Evolutionary conservation across 53 echinoderm and acorn worm species (phyloP), one percentile per base, ranked within the genome.

Genomic region (Astropecten irregularis): DNA sequence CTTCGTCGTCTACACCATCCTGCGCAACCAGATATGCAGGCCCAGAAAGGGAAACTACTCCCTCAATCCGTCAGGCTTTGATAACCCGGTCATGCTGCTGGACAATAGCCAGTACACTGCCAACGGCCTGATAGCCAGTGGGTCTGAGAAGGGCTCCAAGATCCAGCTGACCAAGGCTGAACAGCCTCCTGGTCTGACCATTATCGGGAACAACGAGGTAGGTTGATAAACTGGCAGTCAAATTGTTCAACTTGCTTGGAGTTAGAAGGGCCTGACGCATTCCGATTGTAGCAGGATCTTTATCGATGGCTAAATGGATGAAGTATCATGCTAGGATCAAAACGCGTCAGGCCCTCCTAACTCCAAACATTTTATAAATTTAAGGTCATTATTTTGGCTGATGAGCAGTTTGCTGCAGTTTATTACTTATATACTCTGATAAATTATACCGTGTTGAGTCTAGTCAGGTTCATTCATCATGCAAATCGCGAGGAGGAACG

Each of bases 21-120:
- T 99, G 56, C 90, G 99, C 29, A 94, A 95, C 67, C 99, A 99
- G 76, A 84, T 99, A 10, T 95, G 99, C 53, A 73, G 90, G 9
- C 94, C 99, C 2, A 85, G 88, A 58, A 90, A 95, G 61, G 99
- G 94, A 32, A 92, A 99, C 81, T 99, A 99, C 86, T 95, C 99
- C 3, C 88, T 95, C 21, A 99, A 99, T 76, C 76, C 85, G 9
- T 27, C 76, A 0, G 91, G 83, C 64, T 91, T 86, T 23, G 96
- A 93, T 60, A 96, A 96, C 87, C 68, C 85, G 0, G 93, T 93
- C 20, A 86, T 89, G 51, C 81, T 96, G n/a, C 71, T 96, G 35
- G 96, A 93, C 62, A 91, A 88, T 53, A 89, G 69, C 73, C 91
- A 84, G 39, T 93, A 84, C 49, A 67, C 86, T 51, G 86, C 77